Evolutionary conservation across 2,888 invertebrate species (phyloP).

Genomic region (Parnassius smintheus): DNA sequence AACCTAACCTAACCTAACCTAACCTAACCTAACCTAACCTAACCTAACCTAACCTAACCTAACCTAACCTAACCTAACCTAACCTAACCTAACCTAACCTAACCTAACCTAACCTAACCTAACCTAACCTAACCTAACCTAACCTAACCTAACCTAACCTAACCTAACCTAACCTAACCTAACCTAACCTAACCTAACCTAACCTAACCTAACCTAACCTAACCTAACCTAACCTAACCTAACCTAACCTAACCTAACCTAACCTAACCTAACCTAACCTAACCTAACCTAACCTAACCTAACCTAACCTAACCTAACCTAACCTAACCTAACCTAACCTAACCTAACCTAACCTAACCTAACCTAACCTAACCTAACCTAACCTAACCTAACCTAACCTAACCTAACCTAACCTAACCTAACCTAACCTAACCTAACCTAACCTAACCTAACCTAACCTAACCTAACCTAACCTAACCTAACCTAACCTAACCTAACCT

Average conservation of each 20-base stretch:
- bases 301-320: too few relatives aligned
- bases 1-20: constrained; percentile 20
- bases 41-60: constrained; percentile 30
- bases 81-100: constrained; percentile 27
- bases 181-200: constrained; percentile 23
- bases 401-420: too few relatives aligned
- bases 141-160: constrained; percentile 29
- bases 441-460: too few relatives aligned
- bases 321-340: too few relatives aligned
- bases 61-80: constrained; percentile 28
- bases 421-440: too few relatives aligned
- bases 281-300: constrained; percentile 20
- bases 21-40: constrained; percentile 30
- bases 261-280: constrained; percentile 25
- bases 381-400: constrained; percentile 20
- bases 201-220: constrained; percentile 22
- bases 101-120: constrained; percentile 27
- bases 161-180: constrained; percentile 18
- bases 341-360: too few relatives aligned
- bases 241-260: constrained; percentile 27
- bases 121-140: constrained; percentile 27
- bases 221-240: constrained; percentile 28
- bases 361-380: too few relatives aligned
- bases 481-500: too few relatives aligned
- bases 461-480: constrained; percentile 11